These are phyloP conservation scores for Tipula vernalis DNA, from an alignment of 2,888 invertebrate species.

Conservation along the genomic window DNA sequence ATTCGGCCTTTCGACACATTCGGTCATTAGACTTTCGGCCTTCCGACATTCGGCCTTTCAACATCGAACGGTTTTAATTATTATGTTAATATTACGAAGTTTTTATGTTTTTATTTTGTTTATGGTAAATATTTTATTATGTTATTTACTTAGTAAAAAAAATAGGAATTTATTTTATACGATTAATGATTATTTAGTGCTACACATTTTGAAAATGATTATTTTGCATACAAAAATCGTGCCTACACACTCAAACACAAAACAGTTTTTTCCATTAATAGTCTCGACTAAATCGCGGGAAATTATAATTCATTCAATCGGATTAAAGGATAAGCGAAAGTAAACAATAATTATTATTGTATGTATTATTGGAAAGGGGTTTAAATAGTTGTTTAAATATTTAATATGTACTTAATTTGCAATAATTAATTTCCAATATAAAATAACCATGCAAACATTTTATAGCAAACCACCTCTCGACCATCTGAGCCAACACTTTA, in stretches of 20 bases:
- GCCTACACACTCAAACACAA: background rate
- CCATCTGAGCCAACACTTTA: too few relatives aligned
- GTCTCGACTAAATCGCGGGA: background rate
- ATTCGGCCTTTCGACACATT: too few relatives aligned
- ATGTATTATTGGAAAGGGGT: too few relatives aligned
- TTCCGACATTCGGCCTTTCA: too few relatives aligned
- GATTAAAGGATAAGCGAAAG: background rate
- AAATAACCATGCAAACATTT: too few relatives aligned
- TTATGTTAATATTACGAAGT: background rate
- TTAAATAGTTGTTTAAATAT: too few relatives aligned
- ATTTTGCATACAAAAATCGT: background rate
- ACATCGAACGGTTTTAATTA: background rate
- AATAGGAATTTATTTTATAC: background rate
- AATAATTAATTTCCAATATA: too few relatives aligned
- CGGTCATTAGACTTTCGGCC: too few relatives aligned
- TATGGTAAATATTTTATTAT: background rate
- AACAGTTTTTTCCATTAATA: background rate
- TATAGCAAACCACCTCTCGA: too few relatives aligned
- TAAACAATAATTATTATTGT: background rate
- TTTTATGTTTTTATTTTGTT: background rate
- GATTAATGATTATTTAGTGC: background rate
- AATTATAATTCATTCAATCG: background rate
- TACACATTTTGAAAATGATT: background rate
- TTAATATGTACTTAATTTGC: too few relatives aligned
- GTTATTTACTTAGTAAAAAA: background rate